Evolutionary conservation across 2,797 vertebrate genomes (phyloP).

Genomic region (Arnoldichthys spilopterus): DNA sequence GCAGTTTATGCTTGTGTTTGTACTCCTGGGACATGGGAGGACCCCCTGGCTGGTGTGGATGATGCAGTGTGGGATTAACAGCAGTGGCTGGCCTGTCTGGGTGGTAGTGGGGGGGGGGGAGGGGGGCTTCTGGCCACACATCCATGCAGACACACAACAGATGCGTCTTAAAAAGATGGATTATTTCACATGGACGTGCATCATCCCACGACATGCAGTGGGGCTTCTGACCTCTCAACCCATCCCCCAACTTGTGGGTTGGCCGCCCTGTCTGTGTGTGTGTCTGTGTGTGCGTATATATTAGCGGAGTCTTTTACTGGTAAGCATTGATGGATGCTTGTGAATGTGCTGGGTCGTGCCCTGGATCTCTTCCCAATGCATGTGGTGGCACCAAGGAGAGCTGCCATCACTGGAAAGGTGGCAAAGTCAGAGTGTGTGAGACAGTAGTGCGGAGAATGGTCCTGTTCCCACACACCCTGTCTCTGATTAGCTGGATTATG

Average conservation of each 20-base stretch:
- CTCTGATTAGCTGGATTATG: constrained; percentile 87
- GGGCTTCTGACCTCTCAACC: constrained; percentile 76
- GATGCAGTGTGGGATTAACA: constrained; percentile 77
- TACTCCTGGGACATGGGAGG: constrained; percentile 27
- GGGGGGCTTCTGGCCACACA: constrained; percentile 47
- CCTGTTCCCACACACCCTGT: constrained; percentile 77
- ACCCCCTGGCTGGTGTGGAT: constrained; percentile 67
- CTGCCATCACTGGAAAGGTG: constrained; percentile 37
- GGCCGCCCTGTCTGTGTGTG: constrained; percentile 61
- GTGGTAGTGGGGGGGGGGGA: constrained; percentile 60
- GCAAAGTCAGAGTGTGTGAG: constrained; percentile 54
- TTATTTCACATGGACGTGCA: constrained; percentile 78
- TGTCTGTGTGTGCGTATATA: constrained; percentile 47
- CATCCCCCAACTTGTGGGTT: constrained; percentile 58
- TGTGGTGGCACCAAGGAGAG: not conserved
- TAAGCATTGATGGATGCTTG: constrained; percentile 22
- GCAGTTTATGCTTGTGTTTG: constrained; percentile 13
- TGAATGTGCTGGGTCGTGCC: not conserved
- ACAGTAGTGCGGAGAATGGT: constrained; percentile 44
- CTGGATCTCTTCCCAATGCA: not conserved
- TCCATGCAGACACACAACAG: constrained; percentile 75
- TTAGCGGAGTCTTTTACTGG: constrained; percentile 52
- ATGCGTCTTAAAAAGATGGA: constrained; percentile 75
- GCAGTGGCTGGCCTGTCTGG: constrained; percentile 73
- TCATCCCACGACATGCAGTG: constrained; percentile 76